Conservation (phyloP, 2,113 vertebrate species). For the Tetrax tetrax region DNA sequence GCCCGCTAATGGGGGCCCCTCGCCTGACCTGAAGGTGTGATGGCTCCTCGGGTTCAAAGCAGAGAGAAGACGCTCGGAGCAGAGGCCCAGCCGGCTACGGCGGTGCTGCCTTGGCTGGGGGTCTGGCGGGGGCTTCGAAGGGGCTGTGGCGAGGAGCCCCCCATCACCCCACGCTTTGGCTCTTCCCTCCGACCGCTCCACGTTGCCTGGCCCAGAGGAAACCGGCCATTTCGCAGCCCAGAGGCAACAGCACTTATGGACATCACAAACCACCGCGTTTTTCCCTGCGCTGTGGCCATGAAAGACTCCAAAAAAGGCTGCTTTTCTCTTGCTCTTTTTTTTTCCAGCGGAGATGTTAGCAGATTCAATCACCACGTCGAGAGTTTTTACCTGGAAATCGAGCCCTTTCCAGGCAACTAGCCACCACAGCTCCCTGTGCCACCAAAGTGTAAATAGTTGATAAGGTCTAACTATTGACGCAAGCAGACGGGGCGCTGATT, state of each 20-base stretch:
- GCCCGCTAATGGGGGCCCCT: not conserved
- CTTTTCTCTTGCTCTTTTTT: not conserved
- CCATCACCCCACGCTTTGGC: not conserved
- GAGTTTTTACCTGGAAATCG: conserved; percentile 10
- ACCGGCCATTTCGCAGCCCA: not conserved
- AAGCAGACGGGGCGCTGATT: not conserved
- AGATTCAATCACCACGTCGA: not conserved
- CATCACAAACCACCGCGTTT: not conserved
- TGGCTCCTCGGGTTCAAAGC: conserved; percentile 46
- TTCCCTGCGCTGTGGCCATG: not conserved
- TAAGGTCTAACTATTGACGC: conserved; percentile 14
- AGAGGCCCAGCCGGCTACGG: not conserved
- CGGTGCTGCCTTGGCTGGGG: not conserved
- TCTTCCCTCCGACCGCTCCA: not conserved
- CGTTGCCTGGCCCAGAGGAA: not conserved
- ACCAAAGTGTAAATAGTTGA: not conserved
- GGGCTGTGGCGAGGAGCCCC: not conserved
- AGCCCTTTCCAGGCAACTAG: not conserved
- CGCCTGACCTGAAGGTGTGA: conserved; percentile 59
- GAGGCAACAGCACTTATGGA: not conserved
- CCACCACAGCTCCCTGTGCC: not conserved
- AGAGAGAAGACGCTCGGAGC: conserved; percentile 2
- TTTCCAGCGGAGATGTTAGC: not conserved
- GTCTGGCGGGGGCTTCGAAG: not conserved
- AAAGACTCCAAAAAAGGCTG: not conserved